Percentiles rank a stretch among this genome's conserved stretches.
phyloP scores from a whole-genome alignment of 1,140 invertebrate genomes.

The Gyrodactylus bullatarudis region DNA sequence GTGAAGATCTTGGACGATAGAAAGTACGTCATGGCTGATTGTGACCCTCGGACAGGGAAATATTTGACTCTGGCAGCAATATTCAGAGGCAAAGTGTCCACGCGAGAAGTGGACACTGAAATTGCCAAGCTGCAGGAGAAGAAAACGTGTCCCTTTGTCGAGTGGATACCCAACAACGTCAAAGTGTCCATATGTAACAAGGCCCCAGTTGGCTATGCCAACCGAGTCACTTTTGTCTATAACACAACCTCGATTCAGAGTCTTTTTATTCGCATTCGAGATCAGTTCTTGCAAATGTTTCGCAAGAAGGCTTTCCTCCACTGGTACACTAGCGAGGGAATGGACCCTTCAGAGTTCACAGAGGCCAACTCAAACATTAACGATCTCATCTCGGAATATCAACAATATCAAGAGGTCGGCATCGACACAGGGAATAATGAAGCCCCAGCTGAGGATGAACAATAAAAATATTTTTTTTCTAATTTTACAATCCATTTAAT shows the following conservation, averaged over 20 bases:
- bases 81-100: slow-evolving; percentile 20
- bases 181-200: slow-evolving; percentile 9
- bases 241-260: slow-evolving; percentile 3
- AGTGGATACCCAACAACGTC: slow-evolving; percentile 18
- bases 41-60: slow-evolving; percentile 28
- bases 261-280: background rate
- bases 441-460: background rate
- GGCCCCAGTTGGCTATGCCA: slow-evolving; percentile 4
- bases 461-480: too few species aligned
- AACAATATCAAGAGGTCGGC: slow-evolving; percentile 2
- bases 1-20: slow-evolving; percentile 30
- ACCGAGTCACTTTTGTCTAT: background rate
- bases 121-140: slow-evolving; percentile 40
- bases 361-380: slow-evolving; percentile 5
- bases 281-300: slow-evolving; percentile 9
- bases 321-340: slow-evolving; percentile 6
- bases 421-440: slow-evolving; percentile 24
- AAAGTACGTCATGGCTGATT: slow-evolving; percentile 35
- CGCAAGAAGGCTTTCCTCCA: slow-evolving; percentile 5
- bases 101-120: slow-evolving; percentile 23
- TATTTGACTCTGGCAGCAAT: slow-evolving; percentile 30
- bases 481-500: too few species aligned
- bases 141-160: slow-evolving; percentile 20
- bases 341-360: background rate
- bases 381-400: slow-evolving; percentile 2